Percentiles rank a stretch among this genome's conserved stretches.
These are phyloP conservation scores for Parambassis ranga DNA, from an alignment of 2,797 vertebrate genomes.

Conservation along the genomic window DNA sequence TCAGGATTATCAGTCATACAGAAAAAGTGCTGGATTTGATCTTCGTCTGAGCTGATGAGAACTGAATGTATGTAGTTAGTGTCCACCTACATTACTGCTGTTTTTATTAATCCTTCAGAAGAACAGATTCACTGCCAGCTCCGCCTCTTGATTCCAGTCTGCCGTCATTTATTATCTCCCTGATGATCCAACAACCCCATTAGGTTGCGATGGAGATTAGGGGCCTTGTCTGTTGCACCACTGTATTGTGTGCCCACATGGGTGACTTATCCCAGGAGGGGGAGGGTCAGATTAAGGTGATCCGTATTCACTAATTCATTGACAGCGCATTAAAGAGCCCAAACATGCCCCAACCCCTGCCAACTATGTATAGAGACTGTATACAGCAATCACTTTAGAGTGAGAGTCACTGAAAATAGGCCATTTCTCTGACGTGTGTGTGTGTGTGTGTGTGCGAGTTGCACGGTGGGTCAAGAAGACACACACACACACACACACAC, in stretches of 20 bases:
- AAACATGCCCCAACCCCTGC: neutral
- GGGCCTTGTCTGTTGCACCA: slow-evolving; percentile 19
- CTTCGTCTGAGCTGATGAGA: no score
- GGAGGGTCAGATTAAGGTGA: slow-evolving; percentile 47
- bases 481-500: slow-evolving; percentile 20
- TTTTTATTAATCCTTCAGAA: no score
- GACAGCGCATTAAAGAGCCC: slow-evolving; percentile 37
- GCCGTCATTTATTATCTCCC: neutral
- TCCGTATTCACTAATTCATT: slow-evolving; percentile 41
- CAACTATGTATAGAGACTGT: neutral
- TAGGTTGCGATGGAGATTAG: slow-evolving; percentile 32
- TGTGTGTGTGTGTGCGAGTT: slow-evolving; percentile 22
- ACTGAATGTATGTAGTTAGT: no score
- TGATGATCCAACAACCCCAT: slow-evolving; percentile 12
- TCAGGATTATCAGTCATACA: no score
- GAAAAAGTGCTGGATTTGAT: no score
- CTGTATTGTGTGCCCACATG: slow-evolving; percentile 14
- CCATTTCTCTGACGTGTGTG: slow-evolving; percentile 24
- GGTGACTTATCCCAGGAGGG: slow-evolving; percentile 18
- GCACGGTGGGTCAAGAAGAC: slow-evolving; percentile 18
- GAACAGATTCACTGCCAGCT: neutral
- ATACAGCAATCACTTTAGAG: slow-evolving; percentile 31
- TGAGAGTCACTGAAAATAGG: slow-evolving; percentile 38
- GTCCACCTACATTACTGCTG: no score
- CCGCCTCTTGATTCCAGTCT: neutral